phyloP scores from a whole-genome alignment of 2,888 invertebrate species.

The Abrostola tripartita region DNA sequence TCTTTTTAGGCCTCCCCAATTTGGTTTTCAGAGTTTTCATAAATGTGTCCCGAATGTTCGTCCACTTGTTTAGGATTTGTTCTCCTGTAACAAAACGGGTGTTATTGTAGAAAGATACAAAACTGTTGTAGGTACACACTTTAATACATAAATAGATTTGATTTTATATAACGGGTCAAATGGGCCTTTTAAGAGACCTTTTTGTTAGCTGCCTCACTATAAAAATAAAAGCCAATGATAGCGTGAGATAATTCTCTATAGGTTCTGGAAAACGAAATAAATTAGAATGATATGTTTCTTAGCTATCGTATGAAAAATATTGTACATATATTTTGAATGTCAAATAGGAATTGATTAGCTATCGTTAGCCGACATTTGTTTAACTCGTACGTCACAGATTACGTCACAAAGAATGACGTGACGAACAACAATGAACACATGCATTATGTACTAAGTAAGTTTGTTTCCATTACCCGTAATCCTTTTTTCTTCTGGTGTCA shows the following conservation, averaged over 20 bases:
- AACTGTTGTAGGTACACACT: not conserved
- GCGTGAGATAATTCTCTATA: too few relatives aligned
- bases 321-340: not conserved
- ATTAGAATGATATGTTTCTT: too few relatives aligned
- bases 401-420: not conserved
- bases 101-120: not conserved
- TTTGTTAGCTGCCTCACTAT: too few relatives aligned
- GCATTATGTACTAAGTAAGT: slow-evolving; percentile 13
- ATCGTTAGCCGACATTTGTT: not conserved
- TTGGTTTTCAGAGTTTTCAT: slow-evolving; percentile 73
- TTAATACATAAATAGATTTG: too few relatives aligned
- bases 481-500: slow-evolving; percentile 73
- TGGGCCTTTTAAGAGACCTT: too few relatives aligned
- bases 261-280: too few relatives aligned
- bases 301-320: too few relatives aligned
- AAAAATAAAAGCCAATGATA: too few relatives aligned
- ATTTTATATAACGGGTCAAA: too few relatives aligned
- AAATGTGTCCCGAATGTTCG: slow-evolving; percentile 81
- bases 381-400: not conserved
- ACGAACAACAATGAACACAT: slow-evolving; percentile 9
- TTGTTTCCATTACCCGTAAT: slow-evolving; percentile 69
- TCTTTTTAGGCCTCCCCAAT: slow-evolving; percentile 71
- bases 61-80: slow-evolving; percentile 78
- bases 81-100: slow-evolving; percentile 68
- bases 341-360: not conserved